Base-by-base conservation (phyloP, 2,113 vertebrate genomes). In the Stigmatopora argus region DNA sequence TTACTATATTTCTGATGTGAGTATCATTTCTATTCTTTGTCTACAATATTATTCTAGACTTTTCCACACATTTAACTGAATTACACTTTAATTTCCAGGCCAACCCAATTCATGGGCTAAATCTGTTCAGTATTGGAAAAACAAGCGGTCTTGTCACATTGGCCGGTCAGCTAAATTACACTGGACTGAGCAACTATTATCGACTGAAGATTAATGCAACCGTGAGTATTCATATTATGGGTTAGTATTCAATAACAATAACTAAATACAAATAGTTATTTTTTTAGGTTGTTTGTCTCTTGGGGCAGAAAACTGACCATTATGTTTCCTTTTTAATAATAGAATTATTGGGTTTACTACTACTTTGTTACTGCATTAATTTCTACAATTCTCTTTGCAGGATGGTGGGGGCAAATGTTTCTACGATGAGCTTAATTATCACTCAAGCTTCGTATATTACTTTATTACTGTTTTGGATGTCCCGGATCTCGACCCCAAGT, bases 401-500 rank as follows among this genome's bases (percentile, higher is more conserved):
- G 94, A 96, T 66, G 72, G 67, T 5, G 94, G 94, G 0, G 93
- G 90, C 55, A 0, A 0, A 0, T 78, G 83, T 61, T 0, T 53
- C 52, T 0, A 13, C 3, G 0, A 5, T 1, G 0, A 0, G 0
- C 0, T 0, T 0, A 0, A 4, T 0, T 0, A 3, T 57, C 70
- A 44, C 9, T 90, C 71, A 15, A 87, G 48, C 17, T 0, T 7
- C 0, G 71, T 73, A 21, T 91, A 80, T 63, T 82, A 91, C 60
- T 88, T 91, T 57, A 66, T 96, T 31, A 87, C 87, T 0, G 88
- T 96, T 11, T 0, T 26, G 1, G 94, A 96, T 19, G 38, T 90
- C 48, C 56, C 93, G 14, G 87, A 96, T 69, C 73, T 92, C 14
- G 78, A 93, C 55, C 94, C 94, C 1, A 11, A 73, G 64, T 96